A percentile compares a stretch with the other conserved stretches of the same genome.
These are phyloP conservation scores for Oryzias curvinotus DNA, from an alignment of 2,113 vertebrate genomes.

Conservation along the genomic window DNA sequence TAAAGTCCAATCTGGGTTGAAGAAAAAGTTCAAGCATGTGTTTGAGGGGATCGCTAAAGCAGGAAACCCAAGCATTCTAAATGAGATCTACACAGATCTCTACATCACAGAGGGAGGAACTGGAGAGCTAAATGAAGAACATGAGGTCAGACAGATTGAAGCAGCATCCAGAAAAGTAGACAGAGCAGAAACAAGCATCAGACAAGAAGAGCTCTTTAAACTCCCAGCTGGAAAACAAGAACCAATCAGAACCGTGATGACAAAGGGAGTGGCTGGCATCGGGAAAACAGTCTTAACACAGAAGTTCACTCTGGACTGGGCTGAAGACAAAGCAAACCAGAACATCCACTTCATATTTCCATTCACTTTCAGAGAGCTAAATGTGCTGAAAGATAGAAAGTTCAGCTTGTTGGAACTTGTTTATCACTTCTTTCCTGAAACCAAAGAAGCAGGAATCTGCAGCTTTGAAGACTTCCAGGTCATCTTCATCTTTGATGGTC, in stretches of 20 bases:
- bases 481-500: too few species aligned
- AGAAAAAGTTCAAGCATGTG: slow-evolving; percentile 1
- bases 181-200: neutral
- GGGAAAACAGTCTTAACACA: too few species aligned
- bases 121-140: slow-evolving; percentile 25
- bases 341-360: neutral
- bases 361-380: slow-evolving; percentile 1
- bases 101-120: slow-evolving; percentile 48
- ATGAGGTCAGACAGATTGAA: slow-evolving; percentile 56
- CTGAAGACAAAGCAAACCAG: neutral
- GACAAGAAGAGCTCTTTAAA: neutral
- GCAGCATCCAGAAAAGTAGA: slow-evolving; percentile 4
- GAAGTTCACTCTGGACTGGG: too few species aligned
- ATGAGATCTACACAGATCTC: slow-evolving; percentile 51
- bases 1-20: neutral
- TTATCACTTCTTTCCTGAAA: neutral
- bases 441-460: neutral
- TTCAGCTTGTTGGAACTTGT: neutral
- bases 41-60: slow-evolving; percentile 9
- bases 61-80: slow-evolving; percentile 22
- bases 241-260: too few species aligned
- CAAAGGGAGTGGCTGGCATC: too few species aligned
- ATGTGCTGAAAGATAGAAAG: neutral
- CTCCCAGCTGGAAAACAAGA: too few species aligned
- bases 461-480: too few species aligned